These are phyloP conservation scores for Pyrgilauda ruficollis DNA, from an alignment of 2,113 vertebrate species.

Conservation along the genomic window DNA sequence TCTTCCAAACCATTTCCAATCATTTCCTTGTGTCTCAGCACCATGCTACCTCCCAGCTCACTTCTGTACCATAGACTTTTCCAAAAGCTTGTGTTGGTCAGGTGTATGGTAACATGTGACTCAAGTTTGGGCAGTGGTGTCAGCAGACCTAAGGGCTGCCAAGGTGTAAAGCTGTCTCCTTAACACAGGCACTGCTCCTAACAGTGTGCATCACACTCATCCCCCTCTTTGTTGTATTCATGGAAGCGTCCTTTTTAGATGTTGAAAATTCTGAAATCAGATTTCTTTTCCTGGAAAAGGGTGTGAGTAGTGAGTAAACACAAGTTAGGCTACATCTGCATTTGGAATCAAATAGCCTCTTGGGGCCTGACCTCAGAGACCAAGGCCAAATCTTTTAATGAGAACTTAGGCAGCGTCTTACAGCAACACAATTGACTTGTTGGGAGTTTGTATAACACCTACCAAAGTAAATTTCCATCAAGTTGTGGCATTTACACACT, in stretches of 20 bases:
- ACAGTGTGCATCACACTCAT: fast-evolving
- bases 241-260: neutral
- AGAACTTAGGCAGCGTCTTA: neutral
- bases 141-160: neutral
- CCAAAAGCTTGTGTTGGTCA: neutral
- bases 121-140: neutral
- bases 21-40: neutral
- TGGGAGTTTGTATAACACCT: constrained; percentile 3
- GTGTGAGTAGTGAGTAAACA: neutral
- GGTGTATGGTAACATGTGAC: neutral
- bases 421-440: neutral
- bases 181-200: neutral
- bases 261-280: neutral
- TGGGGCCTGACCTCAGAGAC: neutral
- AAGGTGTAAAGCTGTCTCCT: neutral
- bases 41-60: neutral
- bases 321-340: neutral
- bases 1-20: neutral
- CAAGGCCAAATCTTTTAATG: constrained; percentile 25
- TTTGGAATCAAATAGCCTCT: neutral
- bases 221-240: fast-evolving
- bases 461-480: constrained; percentile 4
- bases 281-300: neutral
- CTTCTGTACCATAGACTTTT: neutral
- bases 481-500: neutral